Conservation (phyloP, 2,113 vertebrate species). For the Brachirus orientalis region DNA sequence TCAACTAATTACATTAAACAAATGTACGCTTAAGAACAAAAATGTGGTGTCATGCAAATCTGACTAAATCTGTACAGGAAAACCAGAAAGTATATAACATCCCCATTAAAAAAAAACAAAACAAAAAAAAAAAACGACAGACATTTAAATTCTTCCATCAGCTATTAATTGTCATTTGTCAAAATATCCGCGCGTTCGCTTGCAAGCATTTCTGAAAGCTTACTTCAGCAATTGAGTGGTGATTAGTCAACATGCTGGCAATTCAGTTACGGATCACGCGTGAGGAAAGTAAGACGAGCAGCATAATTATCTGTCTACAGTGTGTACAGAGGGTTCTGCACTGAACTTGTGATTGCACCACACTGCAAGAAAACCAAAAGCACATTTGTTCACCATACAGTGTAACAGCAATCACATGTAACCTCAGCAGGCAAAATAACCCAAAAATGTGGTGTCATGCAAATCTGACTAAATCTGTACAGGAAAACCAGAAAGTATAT, state of each 20-base stretch:
- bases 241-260: constrained; percentile 30
- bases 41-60: neutral
- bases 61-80: neutral
- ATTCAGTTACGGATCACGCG: constrained; percentile 22
- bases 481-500: neutral
- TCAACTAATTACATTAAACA: constrained; percentile 17
- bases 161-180: constrained; percentile 15
- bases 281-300: constrained; percentile 7
- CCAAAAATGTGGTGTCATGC: neutral
- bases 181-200: constrained; percentile 1
- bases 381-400: neutral
- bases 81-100: neutral
- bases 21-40: constrained; percentile 11
- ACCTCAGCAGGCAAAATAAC: too few relatives aligned
- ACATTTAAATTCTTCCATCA: neutral
- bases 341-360: constrained; percentile 13
- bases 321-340: constrained; percentile 8
- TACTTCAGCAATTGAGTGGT: constrained; percentile 1
- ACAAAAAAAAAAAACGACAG: too few relatives aligned
- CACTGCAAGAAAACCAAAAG: constrained; percentile 14
- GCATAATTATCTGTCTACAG: constrained; percentile 8
- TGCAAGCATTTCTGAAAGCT: constrained; percentile 1
- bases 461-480: neutral
- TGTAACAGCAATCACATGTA: neutral
- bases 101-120: too few relatives aligned